Conservation (phyloP, 2,888 invertebrate species). For the Priapulus caudatus region DNA sequence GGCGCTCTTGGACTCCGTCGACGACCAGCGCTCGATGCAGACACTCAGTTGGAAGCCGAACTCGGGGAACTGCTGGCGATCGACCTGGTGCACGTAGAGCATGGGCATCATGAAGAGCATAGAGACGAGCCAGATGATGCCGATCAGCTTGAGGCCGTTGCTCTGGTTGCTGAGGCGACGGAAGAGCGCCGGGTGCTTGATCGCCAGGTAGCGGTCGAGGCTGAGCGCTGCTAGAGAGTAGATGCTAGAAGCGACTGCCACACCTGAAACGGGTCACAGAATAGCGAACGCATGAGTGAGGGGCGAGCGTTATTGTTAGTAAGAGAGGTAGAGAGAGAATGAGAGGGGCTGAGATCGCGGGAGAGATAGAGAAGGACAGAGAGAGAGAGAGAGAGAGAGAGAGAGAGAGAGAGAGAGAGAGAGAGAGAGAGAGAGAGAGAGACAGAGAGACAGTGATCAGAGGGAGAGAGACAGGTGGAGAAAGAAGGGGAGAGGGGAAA, state of each 20-base stretch:
- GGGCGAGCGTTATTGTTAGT: no score
- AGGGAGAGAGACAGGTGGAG: no score
- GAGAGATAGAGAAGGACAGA: no score
- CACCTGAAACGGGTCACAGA: no score
- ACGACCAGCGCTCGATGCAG: conserved; percentile 34
- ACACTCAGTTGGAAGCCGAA: conserved; percentile 25
- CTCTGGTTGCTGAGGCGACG: conserved; percentile 23
- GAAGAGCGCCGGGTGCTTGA: conserved; percentile 49
- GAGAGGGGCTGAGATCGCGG: no score
- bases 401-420: no score
- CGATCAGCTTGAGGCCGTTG: conserved; percentile 24
- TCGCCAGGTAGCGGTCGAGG: conserved; percentile 67
- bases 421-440: no score
- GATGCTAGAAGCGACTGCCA: conserved; percentile 66
- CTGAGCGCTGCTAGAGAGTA: conserved; percentile 63
- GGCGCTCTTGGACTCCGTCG: conserved; percentile 21
- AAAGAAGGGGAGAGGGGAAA: no score
- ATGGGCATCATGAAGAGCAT: conserved; percentile 30
- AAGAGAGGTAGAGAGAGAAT: no score
- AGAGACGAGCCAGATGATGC: conserved; percentile 29
- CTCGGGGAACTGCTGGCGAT: conserved; percentile 20
- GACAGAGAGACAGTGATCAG: no score
- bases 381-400: no score
- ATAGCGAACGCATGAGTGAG: no score
- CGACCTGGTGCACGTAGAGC: conserved; percentile 27